Conservation (phyloP, 2,113 vertebrate genomes). For the Porphyrio hochstetteri region DNA sequence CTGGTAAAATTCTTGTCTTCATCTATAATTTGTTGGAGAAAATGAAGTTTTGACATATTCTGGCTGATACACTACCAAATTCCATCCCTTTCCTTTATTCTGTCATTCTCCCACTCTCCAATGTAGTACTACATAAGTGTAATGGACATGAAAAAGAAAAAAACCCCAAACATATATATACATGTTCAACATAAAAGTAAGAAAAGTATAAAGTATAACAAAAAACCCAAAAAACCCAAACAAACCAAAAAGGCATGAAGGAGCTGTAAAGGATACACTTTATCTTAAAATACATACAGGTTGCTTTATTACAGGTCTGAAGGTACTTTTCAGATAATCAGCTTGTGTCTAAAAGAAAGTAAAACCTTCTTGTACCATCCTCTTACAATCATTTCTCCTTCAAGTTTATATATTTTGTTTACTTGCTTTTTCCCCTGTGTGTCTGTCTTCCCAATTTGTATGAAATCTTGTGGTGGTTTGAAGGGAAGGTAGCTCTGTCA, state of each 20-base stretch:
- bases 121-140: background rate
- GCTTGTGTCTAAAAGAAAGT: background rate
- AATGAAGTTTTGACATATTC: background rate
- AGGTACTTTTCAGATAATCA: background rate
- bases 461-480: background rate
- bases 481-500: background rate
- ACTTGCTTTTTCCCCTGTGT: background rate
- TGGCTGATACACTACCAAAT: background rate
- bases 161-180: accelerated
- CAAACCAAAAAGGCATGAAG: background rate
- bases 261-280: background rate
- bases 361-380: background rate
- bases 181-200: background rate
- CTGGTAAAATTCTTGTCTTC: background rate
- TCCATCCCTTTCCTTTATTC: background rate
- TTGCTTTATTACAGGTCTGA: background rate
- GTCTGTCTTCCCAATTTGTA: background rate
- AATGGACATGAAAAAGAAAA: background rate
- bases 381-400: background rate
- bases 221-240: background rate
- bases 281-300: background rate
- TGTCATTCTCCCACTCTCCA: background rate
- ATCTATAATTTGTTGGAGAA: background rate
- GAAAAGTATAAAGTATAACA: background rate
- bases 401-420: background rate